Base-by-base conservation (phyloP, 2,888 invertebrate genomes). In the Rotaria macrura region DNA sequence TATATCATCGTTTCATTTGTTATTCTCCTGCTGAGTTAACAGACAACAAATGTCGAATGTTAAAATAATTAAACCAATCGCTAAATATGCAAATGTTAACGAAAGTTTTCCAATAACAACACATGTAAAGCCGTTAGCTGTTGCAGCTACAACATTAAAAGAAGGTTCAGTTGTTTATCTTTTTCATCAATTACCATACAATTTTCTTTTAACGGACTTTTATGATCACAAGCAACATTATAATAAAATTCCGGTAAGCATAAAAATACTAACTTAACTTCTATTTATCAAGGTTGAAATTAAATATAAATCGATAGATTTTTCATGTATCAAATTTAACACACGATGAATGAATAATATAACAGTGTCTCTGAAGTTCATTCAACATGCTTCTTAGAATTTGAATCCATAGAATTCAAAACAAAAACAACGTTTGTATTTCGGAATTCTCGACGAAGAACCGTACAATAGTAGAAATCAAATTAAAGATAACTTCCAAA, bases 101-200 rank as follows among this genome's bases (percentile, higher is more conserved):
- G 79, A 14, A 25, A 65, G 14, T 65, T 34, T 34, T 65, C 65
- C 65, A 65, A 40, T 43, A 25, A 79, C 79, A 40, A 12, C 40
- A 23, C 10, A 23, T 7, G 10, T 43, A 9, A 79, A 79, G n/a
- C 79, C 79, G 2, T 79, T 79, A n/a, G 79, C 43, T 25, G 79
- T 79, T 12, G 79, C 79, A 43, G 79, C 43, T 79, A 79, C 79
- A 43, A 43, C 79, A 79, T 43, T 79, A 43, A 79, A 79, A 79
- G 79, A 79, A 79, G 79, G 79, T 79, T 79, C 79, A 79, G 2
- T 43, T 9, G n/a, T 79, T 25, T 79, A 79, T 79, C 79, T 79
- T 79, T 43, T 79, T 79, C 79, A 79, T 43, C 79, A 43, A 43
- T 79, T 79, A 43, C 79, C 79, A 38, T 40, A 40, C 14, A 79